Evolutionary conservation across 2,888 invertebrate genomes (phyloP), one percentile per base, ranked within the genome.

Genomic region (Dendrolimus pini): DNA sequence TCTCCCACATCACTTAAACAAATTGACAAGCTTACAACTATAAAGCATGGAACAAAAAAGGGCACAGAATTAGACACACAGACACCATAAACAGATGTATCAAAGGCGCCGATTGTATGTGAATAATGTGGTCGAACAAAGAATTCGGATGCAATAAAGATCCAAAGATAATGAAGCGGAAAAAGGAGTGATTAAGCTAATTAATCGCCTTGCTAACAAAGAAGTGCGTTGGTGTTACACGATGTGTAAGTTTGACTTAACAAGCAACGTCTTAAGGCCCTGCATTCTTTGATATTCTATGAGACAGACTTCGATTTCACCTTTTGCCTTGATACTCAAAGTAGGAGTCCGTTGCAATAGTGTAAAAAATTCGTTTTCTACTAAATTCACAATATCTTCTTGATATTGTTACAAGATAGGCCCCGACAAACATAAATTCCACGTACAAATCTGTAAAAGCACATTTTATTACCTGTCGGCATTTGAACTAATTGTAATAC

Each of bases 131-230:
- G 47, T 47, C 47, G 47, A 12, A 47, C 47, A 47, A 47, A 47
- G 47, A 47, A 47, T 47, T 65, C 62, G 68, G 70, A 70, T 67
- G 67, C 68, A 68, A 77, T 75, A 78, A 78, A 77, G 74, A 66
- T 67, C 72, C 73, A 74, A 71, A 70, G 58, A 66, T 74, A 75
- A 80, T 77, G 75, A 75, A 71, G 67, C 75, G 72, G 70, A 77
- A 78, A 80, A 75, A 72, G 70, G 75, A 62, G 73, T 74, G 74
- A 80, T 82, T 79, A 79, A 73, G 65, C 60, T 71, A 67, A 82
- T 79, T 75, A 80, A 81, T 81, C 71, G 67, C 60, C 47, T 47
- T 47, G 47, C 47, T 47, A 47, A 47, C 47, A 47, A 47, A 47
- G 47, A 9, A 10, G 47, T 47, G 47, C 8, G 47, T 30, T 6